Base-by-base conservation (phyloP, 2,888 invertebrate species). In the Lithosia quadra region DNA sequence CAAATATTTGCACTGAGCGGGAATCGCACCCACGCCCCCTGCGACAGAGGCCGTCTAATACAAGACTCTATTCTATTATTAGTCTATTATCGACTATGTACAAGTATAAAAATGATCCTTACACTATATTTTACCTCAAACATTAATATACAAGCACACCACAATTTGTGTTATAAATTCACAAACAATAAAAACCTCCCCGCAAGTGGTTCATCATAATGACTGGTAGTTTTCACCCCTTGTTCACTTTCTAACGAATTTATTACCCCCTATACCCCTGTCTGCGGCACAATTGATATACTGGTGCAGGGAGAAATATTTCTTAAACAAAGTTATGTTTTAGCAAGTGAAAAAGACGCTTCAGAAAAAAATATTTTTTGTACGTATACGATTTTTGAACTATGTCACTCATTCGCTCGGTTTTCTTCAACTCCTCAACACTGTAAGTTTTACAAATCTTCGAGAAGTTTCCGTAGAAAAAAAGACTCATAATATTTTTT, bases 211-310 rank as follows among this genome's bases (percentile, higher is more conserved):
- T 65, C 72, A 67, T 76, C 76, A 76, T 79, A 78, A 88, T 91
- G 91, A 91, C 91, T 91, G 75, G 90, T 88, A 85, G 86, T 87
- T 90, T 88, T 85, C 86, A 83, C 91, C 91, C 90, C 81, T 77
- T 86, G 76, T 74, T 71, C 76, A 67, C 69, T 76, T 75, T 74
- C 77, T 86, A 84, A 86, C 85, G 81, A 86, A 88, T 89, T 89
- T 90, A 90, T 90, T 86, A 82, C 80, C 80, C 80, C 74, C 73
- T 68, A 68, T 72, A 63, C 69, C 71, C 69, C 68, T 67, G 68
- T 73, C 65, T 65, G 56, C 62, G 61, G 63, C 67, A 71, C 69
- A 73, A 80, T 77, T 82, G 81, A 75, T 72, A 78, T 65, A 72
- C 71, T 73, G 67, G 72, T 71, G 77, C 82, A 61, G 69, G 65